A percentile compares a stretch with the other conserved stretches of the same genome.
Evolutionary conservation across 2,113 vertebrate genomes (phyloP).

Genomic region (Camelus bactrianus): DNA sequence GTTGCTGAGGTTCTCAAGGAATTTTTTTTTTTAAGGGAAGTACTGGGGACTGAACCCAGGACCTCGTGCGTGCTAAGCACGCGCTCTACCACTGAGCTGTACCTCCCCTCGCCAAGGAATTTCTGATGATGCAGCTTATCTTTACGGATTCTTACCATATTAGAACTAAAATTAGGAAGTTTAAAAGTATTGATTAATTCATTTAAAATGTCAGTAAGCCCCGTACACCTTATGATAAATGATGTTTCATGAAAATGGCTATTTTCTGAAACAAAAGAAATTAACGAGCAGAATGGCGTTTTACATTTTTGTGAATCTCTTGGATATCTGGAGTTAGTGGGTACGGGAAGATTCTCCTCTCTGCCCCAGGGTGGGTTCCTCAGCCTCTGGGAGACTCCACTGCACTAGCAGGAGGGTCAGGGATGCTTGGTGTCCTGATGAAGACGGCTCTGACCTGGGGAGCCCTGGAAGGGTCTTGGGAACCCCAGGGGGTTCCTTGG

Average conservation of each 20-base stretch:
- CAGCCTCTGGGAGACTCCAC: not conserved
- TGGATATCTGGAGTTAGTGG: too few species aligned
- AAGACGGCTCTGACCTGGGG: not conserved
- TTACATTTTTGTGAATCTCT: not conserved
- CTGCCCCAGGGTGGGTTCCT: rapidly evolving
- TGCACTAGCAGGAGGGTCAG: not conserved
- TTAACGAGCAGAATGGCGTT: too few species aligned
- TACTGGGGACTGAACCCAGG: too few species aligned
- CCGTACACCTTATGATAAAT: not conserved
- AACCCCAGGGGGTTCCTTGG: not conserved
- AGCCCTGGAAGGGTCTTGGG: not conserved
- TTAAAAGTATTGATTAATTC: not conserved
- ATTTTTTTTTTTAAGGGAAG: not conserved
- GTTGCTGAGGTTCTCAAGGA: not conserved
- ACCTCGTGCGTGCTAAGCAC: too few species aligned
- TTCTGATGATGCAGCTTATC: not conserved
- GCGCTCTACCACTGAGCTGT: too few species aligned
- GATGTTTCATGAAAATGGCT: constrained; percentile 17
- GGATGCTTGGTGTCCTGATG: not conserved
- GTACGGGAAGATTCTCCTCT: not conserved
- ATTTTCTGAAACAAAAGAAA: not conserved
- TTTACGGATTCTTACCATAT: not conserved
- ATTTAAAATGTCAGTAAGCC: not conserved
- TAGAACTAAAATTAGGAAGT: not conserved
- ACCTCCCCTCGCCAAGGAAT: too few species aligned